Base-by-base conservation (phyloP, 2,113 vertebrate species). In the Phylloscopus trochilus region DNA sequence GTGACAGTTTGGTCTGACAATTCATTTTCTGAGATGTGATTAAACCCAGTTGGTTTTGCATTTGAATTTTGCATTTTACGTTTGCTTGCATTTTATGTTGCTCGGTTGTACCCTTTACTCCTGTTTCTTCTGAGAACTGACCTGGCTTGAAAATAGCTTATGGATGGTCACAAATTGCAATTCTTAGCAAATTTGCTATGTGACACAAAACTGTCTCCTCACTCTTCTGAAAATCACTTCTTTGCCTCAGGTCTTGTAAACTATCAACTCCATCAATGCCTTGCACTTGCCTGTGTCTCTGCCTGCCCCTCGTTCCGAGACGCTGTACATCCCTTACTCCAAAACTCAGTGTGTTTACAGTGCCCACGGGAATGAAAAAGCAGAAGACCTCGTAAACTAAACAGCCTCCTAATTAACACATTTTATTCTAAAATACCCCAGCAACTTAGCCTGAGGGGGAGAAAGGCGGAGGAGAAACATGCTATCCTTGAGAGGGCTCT, bases 351-450 rank as follows among this genome's bases (percentile, higher is more conserved):
- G 7, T 87, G 64, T 56, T 84, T 84, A 52, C 47, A 81, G 28
- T 60, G 66, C 69, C 80, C 66, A 87, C 22, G 8, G 69, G 83
- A 93, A 89, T 11, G 41, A 69, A 81, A 93, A 83, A 59, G 24
- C 56, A 78, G 72, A 83, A 89, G 80, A 78, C 35, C 26, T 41
- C 1, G 0, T 89, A 86, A 95, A 86, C 18, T 8, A 80, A 92
- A 83, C 19, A 77, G 68, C 47, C 83, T 90, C 79, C 88, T 94
- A 83, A 83, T 95, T 96, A 95, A 83, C 26, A 86, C 5, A 2
- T 86, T 86, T 94, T 92, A 62, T 81, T 90, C 72, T 77, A 70
- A 86, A 93, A 73, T 55, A 77, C 11, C 28, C 51, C 46, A 81
- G 55, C 35, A 92, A 55, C 37, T 86, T 56, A 78, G 76, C 73